These are phyloP conservation scores for Rhea americana DNA, from an alignment of 2,113 vertebrate species.

Conservation along the genomic window DNA sequence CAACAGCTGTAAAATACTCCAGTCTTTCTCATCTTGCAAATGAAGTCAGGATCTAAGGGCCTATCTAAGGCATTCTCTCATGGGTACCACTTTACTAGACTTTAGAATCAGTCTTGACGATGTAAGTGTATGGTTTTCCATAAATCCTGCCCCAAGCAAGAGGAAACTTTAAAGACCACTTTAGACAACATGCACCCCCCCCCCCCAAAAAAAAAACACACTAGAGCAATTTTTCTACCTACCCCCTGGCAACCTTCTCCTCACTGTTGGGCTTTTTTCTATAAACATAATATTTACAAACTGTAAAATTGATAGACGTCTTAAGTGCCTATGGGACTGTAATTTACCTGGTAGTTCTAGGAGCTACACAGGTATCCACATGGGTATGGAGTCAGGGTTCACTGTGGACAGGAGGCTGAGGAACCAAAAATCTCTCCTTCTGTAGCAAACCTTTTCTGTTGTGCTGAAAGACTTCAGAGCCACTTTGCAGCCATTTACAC, in stretches of 20 bases:
- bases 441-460: background rate
- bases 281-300: background rate
- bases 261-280: background rate
- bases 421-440: background rate
- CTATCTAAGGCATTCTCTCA: background rate
- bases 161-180: background rate
- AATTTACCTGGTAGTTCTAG: background rate
- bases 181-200: background rate
- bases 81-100: background rate
- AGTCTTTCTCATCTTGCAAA: background rate
- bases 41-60: background rate
- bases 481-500: background rate
- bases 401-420: background rate
- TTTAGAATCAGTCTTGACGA: background rate
- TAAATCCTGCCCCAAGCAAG: background rate
- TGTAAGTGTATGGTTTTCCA: background rate
- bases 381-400: background rate
- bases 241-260: background rate
- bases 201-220: background rate
- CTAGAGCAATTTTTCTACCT: background rate
- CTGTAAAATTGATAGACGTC: background rate
- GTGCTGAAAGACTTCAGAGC: background rate
- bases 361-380: background rate
- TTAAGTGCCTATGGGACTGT: background rate
- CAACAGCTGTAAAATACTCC: background rate